Evolutionary conservation across 2,888 invertebrate species (phyloP), one percentile per base, ranked within the genome.

Genomic region (Melikaiella ostensackeni): DNA sequence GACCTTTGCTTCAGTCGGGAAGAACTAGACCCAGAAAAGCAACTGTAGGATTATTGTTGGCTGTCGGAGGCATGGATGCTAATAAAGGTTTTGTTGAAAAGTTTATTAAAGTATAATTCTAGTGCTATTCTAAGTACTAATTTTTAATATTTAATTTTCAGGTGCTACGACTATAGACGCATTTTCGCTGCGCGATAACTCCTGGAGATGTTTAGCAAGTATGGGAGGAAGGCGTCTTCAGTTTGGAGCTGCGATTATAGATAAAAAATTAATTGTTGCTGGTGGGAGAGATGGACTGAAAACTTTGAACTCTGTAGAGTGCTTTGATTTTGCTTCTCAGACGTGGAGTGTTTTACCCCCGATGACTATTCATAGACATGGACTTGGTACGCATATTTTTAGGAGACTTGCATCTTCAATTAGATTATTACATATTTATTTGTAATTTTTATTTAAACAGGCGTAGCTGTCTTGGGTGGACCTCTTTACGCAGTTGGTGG

Each of bases 401-500:
- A 1, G 16, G 3, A 13, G 11, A 11, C 55, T 55, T 19, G 21
- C 6, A n/a, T 55, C 55, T 55, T 9, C 21, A 24, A 24, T 13
- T 24, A 24, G 4, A 16, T 57, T 57, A 9, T n/a, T 57, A 24
- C 7, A 21, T 11, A 1, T 57, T 57, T 57, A 55, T 30, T 46
- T 30, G 6, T 46, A 21, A 46, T 46, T 21, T 38, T 33, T 21
- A 46, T 50, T n/a, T 33, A 70, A 61, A 38, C 27, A 89, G 92
- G 92, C 16, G 96, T 96, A 35, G 96, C 96, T 2, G 95, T 96
- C 46, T 93, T 97, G 70, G 95, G 95, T 33, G 96, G 97, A 0
- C 97, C 98, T 0, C 93, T 98, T 78, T 98, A 98, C 92, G 98
- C 98, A 0, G 97, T 98, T 4, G 98, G 98, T 1, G 98, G 98